Conservation (phyloP, 2,113 vertebrate species). For the Pipra filicauda region DNA sequence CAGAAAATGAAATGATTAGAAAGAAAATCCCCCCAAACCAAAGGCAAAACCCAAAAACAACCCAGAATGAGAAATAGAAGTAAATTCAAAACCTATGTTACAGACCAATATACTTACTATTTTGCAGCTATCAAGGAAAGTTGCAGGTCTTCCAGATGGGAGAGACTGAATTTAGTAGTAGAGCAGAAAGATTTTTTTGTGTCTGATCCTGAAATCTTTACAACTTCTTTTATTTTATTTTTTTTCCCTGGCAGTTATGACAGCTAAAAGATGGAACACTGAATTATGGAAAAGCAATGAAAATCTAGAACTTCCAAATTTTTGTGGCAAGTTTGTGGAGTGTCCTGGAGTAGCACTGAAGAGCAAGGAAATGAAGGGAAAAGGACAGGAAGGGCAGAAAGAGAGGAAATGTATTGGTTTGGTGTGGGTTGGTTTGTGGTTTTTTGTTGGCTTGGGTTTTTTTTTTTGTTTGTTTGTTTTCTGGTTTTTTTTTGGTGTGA, state of each 20-base stretch:
- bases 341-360: not conserved
- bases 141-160: not conserved
- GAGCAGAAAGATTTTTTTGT: not conserved
- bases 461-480: no score
- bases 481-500: not conserved
- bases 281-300: not conserved
- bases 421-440: no score
- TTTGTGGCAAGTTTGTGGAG: not conserved
- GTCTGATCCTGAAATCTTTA: not conserved
- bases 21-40: not conserved
- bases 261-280: not conserved
- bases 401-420: not conserved
- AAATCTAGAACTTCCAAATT: not conserved
- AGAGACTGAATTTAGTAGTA: not conserved
- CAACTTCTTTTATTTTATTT: no score
- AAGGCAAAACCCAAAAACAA: not conserved
- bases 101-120: not conserved
- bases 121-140: not conserved
- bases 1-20: not conserved
- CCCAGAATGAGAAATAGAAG: not conserved
- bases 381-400: not conserved
- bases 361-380: not conserved
- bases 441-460: not conserved
- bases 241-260: accelerated
- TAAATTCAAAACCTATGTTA: not conserved